phyloP scores from a whole-genome alignment of 1,140 invertebrate genomes.

The Caenorhabditis tropicalis region DNA sequence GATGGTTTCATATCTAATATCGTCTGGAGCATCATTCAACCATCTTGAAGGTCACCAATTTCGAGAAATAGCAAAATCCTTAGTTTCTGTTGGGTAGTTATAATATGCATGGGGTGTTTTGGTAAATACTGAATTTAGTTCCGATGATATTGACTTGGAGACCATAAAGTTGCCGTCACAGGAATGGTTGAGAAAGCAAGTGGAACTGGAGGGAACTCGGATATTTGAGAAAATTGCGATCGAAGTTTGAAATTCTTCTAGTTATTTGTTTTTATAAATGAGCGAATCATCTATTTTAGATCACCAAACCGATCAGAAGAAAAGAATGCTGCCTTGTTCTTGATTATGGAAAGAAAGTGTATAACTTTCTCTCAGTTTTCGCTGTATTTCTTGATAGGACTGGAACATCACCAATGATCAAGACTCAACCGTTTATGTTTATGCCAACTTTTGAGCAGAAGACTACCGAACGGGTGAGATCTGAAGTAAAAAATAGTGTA shows the following conservation, averaged over 20 bases:
- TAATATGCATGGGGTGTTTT: no score
- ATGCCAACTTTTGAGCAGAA: neutral
- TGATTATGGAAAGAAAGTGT: neutral
- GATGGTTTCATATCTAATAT: neutral
- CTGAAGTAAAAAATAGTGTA: neutral
- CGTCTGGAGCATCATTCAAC: neutral
- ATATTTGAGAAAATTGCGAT: neutral
- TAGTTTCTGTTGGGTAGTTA: neutral
- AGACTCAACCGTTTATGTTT: neutral
- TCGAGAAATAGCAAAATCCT: neutral
- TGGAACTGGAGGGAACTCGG: neutral
- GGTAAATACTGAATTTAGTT: neutral
- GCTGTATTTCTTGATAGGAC: neutral
- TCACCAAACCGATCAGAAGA: neutral
- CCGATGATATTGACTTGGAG: neutral
- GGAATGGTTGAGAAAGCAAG: neutral
- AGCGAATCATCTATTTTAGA: neutral
- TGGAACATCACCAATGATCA: neutral
- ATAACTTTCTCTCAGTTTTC: neutral
- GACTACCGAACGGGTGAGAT: neutral
- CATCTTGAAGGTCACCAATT: neutral
- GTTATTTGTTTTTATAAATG: no score
- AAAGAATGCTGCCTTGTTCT: neutral
- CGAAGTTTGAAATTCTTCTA: no score
- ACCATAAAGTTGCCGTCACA: neutral